These are phyloP conservation scores for Drosophila setifemur DNA, from an alignment of 1,140 invertebrate genomes.

Conservation along the genomic window DNA sequence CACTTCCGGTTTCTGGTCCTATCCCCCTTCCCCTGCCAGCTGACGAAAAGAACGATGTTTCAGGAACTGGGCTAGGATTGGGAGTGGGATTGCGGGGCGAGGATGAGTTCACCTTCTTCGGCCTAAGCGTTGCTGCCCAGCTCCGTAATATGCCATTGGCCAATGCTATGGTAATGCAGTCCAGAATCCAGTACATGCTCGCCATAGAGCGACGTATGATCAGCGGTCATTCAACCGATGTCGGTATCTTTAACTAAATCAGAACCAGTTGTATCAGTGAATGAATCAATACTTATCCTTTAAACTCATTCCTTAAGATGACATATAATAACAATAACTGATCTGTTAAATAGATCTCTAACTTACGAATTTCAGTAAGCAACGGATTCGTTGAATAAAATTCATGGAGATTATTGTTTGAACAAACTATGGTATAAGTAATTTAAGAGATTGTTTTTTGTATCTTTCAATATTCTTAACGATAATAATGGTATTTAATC, in stretches of 20 bases:
- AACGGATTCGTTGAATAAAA: too few species aligned
- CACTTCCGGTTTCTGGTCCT: not conserved
- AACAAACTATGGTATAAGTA: too few species aligned
- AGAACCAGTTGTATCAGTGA: too few species aligned
- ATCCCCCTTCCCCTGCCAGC: conserved; percentile 1
- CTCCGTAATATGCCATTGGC: conserved; percentile 57
- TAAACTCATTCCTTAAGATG: too few species aligned
- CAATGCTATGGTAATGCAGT: conserved; percentile 64
- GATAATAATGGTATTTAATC: too few species aligned
- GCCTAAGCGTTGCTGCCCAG: conserved; percentile 59
- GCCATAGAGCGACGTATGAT: conserved; percentile 58
- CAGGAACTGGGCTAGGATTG: conserved; percentile 5
- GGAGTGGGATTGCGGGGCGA: conserved; percentile 16
- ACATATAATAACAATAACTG: too few species aligned
- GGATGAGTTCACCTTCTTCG: conserved; percentile 66
- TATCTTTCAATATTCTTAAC: too few species aligned
- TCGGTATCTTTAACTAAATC: conserved; percentile 33
- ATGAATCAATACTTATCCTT: too few species aligned
- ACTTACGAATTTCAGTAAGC: too few species aligned
- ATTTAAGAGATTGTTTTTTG: too few species aligned
- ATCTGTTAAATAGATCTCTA: too few species aligned
- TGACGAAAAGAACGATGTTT: not conserved
- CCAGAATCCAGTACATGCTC: conserved; percentile 58
- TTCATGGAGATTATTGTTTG: too few species aligned
- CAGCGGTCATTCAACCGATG: conserved; percentile 29